Conservation (phyloP, 23 tunicate species). For the Ciona savignyi region DNA sequence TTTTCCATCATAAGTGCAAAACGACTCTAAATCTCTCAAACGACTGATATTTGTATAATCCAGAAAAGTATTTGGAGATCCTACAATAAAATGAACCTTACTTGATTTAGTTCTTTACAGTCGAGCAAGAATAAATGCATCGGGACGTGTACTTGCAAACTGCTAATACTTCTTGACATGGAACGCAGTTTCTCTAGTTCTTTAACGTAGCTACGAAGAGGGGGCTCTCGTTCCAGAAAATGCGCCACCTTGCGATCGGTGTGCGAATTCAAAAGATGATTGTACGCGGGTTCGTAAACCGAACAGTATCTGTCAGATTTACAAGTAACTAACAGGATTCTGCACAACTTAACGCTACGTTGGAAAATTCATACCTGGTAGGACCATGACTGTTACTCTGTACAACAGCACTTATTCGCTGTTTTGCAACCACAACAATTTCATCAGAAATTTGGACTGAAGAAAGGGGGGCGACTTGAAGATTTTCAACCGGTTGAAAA, state of each 20-base stretch:
- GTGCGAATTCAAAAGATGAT: constrained; percentile 46
- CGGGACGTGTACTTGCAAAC: constrained; percentile 55
- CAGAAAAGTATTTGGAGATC: no score
- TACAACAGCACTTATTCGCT: constrained; percentile 64
- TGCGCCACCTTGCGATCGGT: constrained; percentile 68
- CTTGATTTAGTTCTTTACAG: constrained; percentile 69
- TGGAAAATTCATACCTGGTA: constrained; percentile 29
- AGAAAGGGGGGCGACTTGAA: constrained; percentile 28
- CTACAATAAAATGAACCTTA: no score
- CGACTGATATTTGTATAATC: no score
- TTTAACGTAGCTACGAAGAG: constrained; percentile 64
- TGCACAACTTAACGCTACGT: no score
- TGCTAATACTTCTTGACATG: constrained; percentile 63
- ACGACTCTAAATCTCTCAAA: no score
- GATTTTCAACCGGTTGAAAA: constrained; percentile 70
- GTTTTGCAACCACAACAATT: constrained; percentile 84
- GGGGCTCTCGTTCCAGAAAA: constrained; percentile 69
- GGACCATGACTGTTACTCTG: constrained; percentile 77
- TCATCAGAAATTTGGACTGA: constrained; percentile 67
- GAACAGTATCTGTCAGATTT: constrained; percentile 60
- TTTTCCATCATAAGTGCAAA: no score
- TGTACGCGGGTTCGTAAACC: constrained; percentile 66
- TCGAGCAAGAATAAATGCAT: constrained; percentile 85
- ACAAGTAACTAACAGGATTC: no score
- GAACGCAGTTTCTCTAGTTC: constrained; percentile 68